Evolutionary conservation across 2,888 invertebrate species (phyloP).

Genomic region (Amphipyra berbera): DNA sequence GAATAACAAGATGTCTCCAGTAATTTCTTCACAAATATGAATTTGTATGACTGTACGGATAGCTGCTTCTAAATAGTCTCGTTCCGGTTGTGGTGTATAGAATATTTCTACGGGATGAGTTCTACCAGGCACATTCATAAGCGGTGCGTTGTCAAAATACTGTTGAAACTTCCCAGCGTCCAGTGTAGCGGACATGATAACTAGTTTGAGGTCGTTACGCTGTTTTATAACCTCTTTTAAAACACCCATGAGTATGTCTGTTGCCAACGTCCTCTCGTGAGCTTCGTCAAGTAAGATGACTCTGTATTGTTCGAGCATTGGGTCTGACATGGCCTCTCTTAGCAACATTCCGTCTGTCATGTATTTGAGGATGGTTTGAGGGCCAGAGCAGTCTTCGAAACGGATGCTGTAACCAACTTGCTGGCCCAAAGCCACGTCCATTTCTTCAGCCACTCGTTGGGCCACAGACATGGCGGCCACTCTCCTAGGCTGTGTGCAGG

Average conservation of each 20-base stretch:
- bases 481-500: conserved; percentile 98
- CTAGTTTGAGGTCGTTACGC: conserved; percentile 97
- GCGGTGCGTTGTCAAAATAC: conserved; percentile 99
- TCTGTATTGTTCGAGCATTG: conserved; percentile 98
- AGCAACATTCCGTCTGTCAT: conserved; percentile 99
- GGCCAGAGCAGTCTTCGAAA: conserved; percentile 99
- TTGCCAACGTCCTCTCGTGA: conserved; percentile 99
- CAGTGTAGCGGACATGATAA: conserved; percentile 99
- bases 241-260: conserved; percentile 99
- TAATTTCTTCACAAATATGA: conserved; percentile 98
- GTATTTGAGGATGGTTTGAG: conserved; percentile 98
- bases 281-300: conserved; percentile 99
- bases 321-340: conserved; percentile 99
- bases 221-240: conserved; percentile 98
- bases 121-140: conserved; percentile 98
- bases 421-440: conserved; percentile 97
- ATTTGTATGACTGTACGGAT: conserved; percentile 98
- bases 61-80: conserved; percentile 99
- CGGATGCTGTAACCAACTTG: conserved; percentile 93
- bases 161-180: conserved; percentile 99
- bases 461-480: conserved; percentile 99
- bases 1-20: conserved; percentile 98
- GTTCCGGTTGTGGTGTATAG: conserved; percentile 99
- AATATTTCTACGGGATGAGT: conserved; percentile 93
- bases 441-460: conserved; percentile 99